Evolutionary conservation across 2,797 vertebrate genomes (phyloP).

Genomic region (Petrocephalus sullivani): DNA sequence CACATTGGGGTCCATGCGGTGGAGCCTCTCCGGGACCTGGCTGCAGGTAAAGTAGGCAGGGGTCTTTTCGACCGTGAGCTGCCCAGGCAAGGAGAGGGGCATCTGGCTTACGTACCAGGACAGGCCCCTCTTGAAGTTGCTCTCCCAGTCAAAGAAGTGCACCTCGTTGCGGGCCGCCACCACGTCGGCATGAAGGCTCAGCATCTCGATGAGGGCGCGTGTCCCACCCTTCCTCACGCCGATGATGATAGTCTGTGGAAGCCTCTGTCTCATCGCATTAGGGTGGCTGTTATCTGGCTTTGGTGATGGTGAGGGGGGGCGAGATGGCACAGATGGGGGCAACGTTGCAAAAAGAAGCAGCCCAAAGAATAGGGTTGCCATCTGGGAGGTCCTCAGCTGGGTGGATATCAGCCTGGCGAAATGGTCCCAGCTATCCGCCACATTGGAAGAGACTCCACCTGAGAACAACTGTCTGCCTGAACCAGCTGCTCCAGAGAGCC

Average conservation of each 20-base stretch:
- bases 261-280: conserved; percentile 70
- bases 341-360: conserved; percentile 75
- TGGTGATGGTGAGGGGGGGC: conserved; percentile 47
- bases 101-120: conserved; percentile 89
- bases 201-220: conserved; percentile 89
- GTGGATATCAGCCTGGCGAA: conserved; percentile 67
- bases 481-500: conserved; percentile 34
- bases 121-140: conserved; percentile 78
- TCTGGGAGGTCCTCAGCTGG: conserved; percentile 69
- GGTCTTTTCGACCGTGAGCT: conserved; percentile 92
- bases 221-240: conserved; percentile 95
- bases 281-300: conserved; percentile 35
- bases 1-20: conserved; percentile 73
- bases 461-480: conserved; percentile 40
- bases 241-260: conserved; percentile 87
- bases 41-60: conserved; percentile 90
- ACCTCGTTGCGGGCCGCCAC: conserved; percentile 86
- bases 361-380: conserved; percentile 79
- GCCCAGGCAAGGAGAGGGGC: conserved; percentile 74
- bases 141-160: conserved; percentile 96
- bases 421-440: conserved; percentile 58
- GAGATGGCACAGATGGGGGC: conserved; percentile 69
- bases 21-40: conserved; percentile 80
- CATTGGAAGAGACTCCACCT: conserved; percentile 52
- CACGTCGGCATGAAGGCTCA: conserved; percentile 81